Base-by-base conservation (phyloP, 64 coral and sea anemone genomes). In the Stichodactyla mertensii region DNA sequence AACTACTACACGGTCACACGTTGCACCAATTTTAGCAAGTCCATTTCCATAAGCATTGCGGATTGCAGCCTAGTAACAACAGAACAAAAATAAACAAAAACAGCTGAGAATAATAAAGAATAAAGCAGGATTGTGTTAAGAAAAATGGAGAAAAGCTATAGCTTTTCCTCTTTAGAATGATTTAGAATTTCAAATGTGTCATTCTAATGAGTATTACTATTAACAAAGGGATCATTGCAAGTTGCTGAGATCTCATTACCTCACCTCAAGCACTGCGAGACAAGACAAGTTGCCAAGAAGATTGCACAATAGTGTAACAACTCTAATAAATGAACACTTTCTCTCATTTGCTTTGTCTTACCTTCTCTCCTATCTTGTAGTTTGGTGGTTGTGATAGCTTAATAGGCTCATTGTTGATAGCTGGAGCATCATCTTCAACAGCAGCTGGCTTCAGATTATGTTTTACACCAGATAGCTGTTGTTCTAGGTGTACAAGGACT, bases 351-450 rank as follows among this genome's bases (percentile, higher is more conserved):
- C 56, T 60, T 23, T 0, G 56, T 0, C 6, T 4, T 83, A 99
- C 97, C 97, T 99, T 99, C 4, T 99, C 90, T 81, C 97, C 97
- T 7, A 95, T 57, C 16, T 87, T 91, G 15, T 99, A 99, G 64
- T 78, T 95, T 4, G 97, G 97, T 79, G 93, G 97, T 59, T 95
- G 87, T 10, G 86, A 90, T 10, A 99, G 64, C 84, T 95, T 92
- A 5, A 92, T 64, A 5, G 56, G 20, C 2, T 24, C 55, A 26
- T 64, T 52, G 28, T 87, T 55, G 61, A 98, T 55, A 0, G 74
- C 0, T 19, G 90, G 70, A 36, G 83, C 96, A 90, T 88, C 90
- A 54, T 94, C 83, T 86, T 79, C 18, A 0, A 98, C 96, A 26
- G 93, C 55, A 71, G 87, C 89, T 7, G 93, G 96, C 55, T 85